These are phyloP conservation scores for Fragum sueziense DNA, from an alignment of 2,888 invertebrate genomes.

Conservation along the genomic window DNA sequence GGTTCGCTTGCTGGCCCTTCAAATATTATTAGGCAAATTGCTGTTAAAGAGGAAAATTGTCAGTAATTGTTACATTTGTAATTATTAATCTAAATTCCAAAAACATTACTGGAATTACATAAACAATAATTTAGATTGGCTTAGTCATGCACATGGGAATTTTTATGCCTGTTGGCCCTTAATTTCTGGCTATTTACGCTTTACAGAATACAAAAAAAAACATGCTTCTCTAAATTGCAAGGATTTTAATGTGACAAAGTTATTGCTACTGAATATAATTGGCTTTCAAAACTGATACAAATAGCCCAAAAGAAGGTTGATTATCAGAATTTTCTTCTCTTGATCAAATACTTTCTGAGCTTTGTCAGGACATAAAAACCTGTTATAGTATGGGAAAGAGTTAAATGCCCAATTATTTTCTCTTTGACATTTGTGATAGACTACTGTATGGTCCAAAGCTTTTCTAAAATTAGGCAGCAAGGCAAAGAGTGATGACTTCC, in stretches of 20 bases:
- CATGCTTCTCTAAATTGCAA: too few species aligned
- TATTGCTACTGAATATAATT: too few species aligned
- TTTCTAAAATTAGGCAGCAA: too few species aligned
- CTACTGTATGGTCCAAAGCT: too few species aligned
- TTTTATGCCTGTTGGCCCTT: too few species aligned
- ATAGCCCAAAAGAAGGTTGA: too few species aligned
- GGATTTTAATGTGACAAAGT: too few species aligned
- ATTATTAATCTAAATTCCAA: not conserved
- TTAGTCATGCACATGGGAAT: not conserved
- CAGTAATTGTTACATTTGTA: not conserved
- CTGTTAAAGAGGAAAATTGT: constrained; percentile 4
- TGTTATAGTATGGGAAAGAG: not conserved
- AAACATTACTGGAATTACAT: not conserved
- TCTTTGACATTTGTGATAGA: not conserved
- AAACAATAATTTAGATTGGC: not conserved
- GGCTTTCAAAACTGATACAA: too few species aligned
- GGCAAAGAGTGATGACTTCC: too few species aligned
- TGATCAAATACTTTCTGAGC: not conserved
- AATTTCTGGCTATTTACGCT: too few species aligned
- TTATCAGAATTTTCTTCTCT: not conserved
- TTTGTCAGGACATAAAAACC: not conserved
- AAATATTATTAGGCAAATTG: not conserved
- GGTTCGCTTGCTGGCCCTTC: too few species aligned
- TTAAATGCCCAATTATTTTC: not conserved
- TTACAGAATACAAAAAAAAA: too few species aligned